phyloP scores from a whole-genome alignment of 1,140 invertebrate species.

The Propsilocerus akamusi region DNA sequence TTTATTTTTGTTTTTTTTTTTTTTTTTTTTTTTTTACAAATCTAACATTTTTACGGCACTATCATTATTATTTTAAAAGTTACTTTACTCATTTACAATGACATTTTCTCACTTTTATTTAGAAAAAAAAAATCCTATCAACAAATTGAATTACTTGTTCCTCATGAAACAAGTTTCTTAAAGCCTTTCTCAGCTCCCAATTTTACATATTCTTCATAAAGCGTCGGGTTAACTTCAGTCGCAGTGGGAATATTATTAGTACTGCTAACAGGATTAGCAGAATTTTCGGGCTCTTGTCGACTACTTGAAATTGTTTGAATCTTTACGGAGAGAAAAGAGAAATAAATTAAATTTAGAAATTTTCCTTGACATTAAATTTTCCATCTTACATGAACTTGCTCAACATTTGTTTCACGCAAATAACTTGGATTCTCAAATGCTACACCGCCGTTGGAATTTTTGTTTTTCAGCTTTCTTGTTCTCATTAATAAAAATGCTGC shows the following conservation, averaged over 20 bases:
- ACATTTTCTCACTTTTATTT: neutral
- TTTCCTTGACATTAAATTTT: neutral
- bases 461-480: slow-evolving; percentile 34
- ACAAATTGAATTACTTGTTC: slow-evolving; percentile 1
- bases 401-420: slow-evolving; percentile 51
- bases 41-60: neutral
- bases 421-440: slow-evolving; percentile 77
- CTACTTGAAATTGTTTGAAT: neutral
- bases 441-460: slow-evolving; percentile 36
- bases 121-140: neutral
- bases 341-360: neutral
- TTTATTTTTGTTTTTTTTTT: no score
- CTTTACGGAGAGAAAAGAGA: slow-evolving; percentile 1
- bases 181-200: slow-evolving; percentile 59
- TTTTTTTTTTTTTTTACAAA: no score
- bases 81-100: no score
- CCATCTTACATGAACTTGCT: slow-evolving; percentile 42
- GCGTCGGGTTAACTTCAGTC: slow-evolving; percentile 46
- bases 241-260: neutral
- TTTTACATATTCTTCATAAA: slow-evolving; percentile 55
- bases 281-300: neutral
- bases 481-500: slow-evolving; percentile 45
- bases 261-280: neutral
- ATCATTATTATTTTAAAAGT: neutral
- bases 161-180: slow-evolving; percentile 43